A percentile compares a stretch with the other conserved stretches of the same genome.
Evolutionary conservation across 1,140 invertebrate species (phyloP).

Genomic region (Heliconius eleuchia): DNA sequence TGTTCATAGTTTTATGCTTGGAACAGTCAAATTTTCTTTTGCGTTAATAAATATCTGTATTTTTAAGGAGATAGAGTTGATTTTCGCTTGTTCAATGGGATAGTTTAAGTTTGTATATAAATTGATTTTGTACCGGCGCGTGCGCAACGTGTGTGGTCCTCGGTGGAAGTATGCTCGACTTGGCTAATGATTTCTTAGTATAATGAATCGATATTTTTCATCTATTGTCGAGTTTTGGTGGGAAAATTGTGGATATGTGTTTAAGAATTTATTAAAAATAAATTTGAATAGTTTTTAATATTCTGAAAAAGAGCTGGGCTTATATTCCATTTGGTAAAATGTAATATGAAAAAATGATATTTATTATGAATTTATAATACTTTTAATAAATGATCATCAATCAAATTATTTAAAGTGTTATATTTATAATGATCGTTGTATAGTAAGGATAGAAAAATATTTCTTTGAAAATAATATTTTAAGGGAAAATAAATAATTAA

Average conservation of each 20-base stretch:
- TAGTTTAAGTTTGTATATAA: constrained; percentile 41
- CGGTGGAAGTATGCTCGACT: constrained; percentile 54
- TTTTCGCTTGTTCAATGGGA: neutral
- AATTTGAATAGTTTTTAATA: neutral
- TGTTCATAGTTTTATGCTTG: neutral
- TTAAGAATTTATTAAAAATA: neutral
- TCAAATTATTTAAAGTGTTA: too few species aligned
- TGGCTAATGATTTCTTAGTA: constrained; percentile 32
- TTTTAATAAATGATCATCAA: too few species aligned
- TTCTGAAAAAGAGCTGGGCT: too few species aligned
- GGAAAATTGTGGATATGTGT: neutral
- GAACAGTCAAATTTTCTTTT: constrained; percentile 13
- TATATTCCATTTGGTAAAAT: too few species aligned
- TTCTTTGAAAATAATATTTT: too few species aligned
- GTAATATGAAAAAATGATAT: too few species aligned
- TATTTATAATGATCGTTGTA: too few species aligned
- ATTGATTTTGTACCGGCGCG: constrained; percentile 50
- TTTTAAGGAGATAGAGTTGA: neutral
- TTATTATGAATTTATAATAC: too few species aligned
- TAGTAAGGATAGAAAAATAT: too few species aligned
- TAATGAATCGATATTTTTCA: constrained; percentile 15
- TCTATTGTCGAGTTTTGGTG: constrained; percentile 6
- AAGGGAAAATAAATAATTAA: too few species aligned
- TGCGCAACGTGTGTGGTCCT: constrained; percentile 66
- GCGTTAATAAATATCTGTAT: neutral